phyloP scores from a whole-genome alignment of 2,113 vertebrate species.

The Neofelis nebulosa region DNA sequence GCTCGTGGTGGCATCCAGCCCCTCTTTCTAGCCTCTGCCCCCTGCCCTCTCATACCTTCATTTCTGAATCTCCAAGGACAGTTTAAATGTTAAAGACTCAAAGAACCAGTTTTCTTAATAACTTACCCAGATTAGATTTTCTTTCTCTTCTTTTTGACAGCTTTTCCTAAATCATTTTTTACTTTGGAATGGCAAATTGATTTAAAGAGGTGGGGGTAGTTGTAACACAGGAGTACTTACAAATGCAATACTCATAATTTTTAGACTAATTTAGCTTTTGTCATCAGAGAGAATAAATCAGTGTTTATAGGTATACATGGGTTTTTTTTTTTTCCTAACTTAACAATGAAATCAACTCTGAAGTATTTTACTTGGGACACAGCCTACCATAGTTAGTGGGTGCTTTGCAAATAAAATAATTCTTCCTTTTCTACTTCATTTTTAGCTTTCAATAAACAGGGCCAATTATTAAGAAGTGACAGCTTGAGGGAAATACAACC shows the following conservation, averaged over 20 bases:
- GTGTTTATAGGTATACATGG: background rate
- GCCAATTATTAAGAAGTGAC: background rate
- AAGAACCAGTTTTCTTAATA: constrained; percentile 14
- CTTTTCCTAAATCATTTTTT: constrained; percentile 62
- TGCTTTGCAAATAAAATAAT: background rate
- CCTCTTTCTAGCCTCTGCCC: rapidly evolving
- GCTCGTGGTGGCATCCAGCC: rapidly evolving
- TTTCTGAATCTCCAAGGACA: background rate
- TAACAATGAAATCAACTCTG: background rate
- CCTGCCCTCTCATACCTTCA: background rate
- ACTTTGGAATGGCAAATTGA: constrained; percentile 59
- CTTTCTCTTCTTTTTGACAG: constrained; percentile 35
- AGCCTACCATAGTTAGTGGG: background rate
- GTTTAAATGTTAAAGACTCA: background rate
- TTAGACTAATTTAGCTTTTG: constrained; percentile 58
- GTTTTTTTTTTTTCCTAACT: background rate
- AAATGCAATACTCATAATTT: constrained; percentile 46
- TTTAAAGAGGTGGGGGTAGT: constrained; percentile 30
- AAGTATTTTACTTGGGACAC: background rate
- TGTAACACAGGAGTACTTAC: background rate
- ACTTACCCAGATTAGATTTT: constrained; percentile 41
- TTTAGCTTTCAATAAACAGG: background rate
- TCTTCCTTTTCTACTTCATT: background rate
- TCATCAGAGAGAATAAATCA: constrained; percentile 50
- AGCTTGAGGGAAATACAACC: background rate